Percentiles rank a stretch among this genome's conserved stretches.
Conservation (phyloP, 92 coral and sea anemone species). For the Phenganax stokvisi region DNA sequence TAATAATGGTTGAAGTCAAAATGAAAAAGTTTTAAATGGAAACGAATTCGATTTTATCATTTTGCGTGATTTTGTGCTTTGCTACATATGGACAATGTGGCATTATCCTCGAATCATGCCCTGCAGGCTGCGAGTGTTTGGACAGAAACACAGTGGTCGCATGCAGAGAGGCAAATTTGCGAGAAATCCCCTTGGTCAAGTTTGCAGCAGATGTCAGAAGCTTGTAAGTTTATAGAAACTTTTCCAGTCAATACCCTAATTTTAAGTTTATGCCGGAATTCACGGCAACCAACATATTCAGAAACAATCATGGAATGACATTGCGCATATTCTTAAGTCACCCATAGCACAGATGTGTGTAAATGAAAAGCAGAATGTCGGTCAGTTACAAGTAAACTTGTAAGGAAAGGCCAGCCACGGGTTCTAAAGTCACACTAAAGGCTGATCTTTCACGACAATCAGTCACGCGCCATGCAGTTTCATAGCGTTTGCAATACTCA, state of each 20-base stretch:
- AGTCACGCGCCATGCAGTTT: too few relatives aligned
- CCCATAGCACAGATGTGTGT: too few relatives aligned
- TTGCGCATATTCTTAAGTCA: too few relatives aligned
- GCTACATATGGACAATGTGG: not conserved
- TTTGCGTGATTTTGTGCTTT: not conserved
- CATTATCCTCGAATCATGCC: constrained; percentile 44
- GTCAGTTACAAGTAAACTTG: too few relatives aligned
- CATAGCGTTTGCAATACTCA: too few relatives aligned
- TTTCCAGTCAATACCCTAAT: not conserved
- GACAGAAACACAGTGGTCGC: constrained; percentile 50
- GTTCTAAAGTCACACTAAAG: too few relatives aligned
- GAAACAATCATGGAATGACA: too few relatives aligned
- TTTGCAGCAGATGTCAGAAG: constrained; percentile 53
- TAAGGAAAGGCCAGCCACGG: too few relatives aligned
- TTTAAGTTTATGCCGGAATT: too few relatives aligned
- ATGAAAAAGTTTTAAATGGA: not conserved
- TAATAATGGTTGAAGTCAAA: not conserved
- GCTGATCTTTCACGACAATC: too few relatives aligned
- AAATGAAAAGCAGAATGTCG: too few relatives aligned
- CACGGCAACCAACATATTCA: too few relatives aligned
- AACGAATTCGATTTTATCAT: not conserved
- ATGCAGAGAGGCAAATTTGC: constrained; percentile 55
- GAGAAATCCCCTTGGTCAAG: constrained; percentile 48
- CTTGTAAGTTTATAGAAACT: constrained; percentile 53
- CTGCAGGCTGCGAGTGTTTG: constrained; percentile 58